Evolutionary conservation across 64 coral and sea anemone genomes (phyloP), one percentile per base, ranked within the genome.

Genomic region (Actinia tenebrosa): DNA sequence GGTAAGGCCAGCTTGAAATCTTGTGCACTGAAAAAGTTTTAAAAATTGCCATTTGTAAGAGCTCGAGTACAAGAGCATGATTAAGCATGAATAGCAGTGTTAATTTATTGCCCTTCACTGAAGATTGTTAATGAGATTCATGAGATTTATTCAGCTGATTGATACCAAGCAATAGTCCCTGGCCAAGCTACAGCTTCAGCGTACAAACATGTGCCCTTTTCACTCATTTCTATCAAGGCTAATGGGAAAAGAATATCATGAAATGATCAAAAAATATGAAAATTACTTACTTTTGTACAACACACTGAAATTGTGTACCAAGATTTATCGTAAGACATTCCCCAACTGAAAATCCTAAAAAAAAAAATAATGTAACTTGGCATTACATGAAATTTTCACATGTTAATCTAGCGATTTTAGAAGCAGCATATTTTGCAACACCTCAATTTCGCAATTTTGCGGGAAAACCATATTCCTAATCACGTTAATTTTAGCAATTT

Each of bases 1-100:
- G 96, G 96, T 18, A 94, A 66, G 16, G 92, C 90, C 61, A 88
- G 87, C 63, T 94, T 71, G n/a, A 98, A 90, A 71, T 98, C 96
- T 54, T 78, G 80, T 3, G 87, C 78, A 92, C 95, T 98, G 61
- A 71, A 91, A 88, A 26, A 16, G 11, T 42, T 15, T 5, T 3
- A 75, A 42, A 26, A 75, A 13, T 26, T 11, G 25, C 42, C 69
- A 75, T 75, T 42, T 75, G 69, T 75, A 16, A 58, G 15, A 14
- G n/a, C n/a, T n/a, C n/a, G n/a, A n/a, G 56, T 10, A 30, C 23
- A 37, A 7, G 69, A 75, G 9, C 1, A 20, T 69, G 1, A 69
- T 2, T 9, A 69, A 37, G 47, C 47, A 50, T 50, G 47, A 2
- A 3, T 50, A 8, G 47, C 47, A 50, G 47, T 50, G 47, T 50